Percentiles rank a stretch among this genome's conserved stretches.
Conservation (phyloP, 1,140 invertebrate genomes). For the Bombus balteatus region DNA sequence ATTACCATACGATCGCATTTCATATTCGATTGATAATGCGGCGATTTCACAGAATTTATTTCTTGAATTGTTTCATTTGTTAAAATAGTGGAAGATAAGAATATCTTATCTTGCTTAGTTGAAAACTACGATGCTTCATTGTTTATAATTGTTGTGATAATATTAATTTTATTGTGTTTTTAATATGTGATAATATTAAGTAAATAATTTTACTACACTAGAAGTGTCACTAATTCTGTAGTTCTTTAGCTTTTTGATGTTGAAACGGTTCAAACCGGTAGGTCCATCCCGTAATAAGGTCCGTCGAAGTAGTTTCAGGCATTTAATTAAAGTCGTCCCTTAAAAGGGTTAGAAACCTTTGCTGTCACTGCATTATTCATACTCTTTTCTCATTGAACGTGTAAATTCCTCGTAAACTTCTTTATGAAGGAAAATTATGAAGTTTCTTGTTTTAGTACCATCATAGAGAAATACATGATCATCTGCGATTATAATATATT, state of each 20-base stretch:
- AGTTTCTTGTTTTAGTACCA: not conserved
- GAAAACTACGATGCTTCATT: no score
- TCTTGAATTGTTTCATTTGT: no score
- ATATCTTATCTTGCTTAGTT: no score
- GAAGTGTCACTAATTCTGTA: no score
- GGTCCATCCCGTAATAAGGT: not conserved
- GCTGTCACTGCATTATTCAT: slow-evolving; percentile 41
- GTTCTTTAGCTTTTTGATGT: not conserved
- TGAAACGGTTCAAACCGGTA: not conserved
- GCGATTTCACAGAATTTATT: no score
- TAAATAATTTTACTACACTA: no score
- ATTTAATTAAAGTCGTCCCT: slow-evolving; percentile 44
- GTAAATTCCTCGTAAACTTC: slow-evolving; percentile 2
- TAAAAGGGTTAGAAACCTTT: not conserved
- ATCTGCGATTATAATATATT: not conserved
- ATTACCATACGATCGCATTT: no score
- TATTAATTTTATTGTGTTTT: no score
- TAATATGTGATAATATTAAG: no score
- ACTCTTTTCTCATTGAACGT: not conserved
- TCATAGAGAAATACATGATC: not conserved
- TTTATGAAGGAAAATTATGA: not conserved
- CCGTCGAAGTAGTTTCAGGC: not conserved
- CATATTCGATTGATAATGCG: no score
- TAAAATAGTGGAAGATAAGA: no score
- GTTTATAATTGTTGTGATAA: no score